phyloP scores from a whole-genome alignment of 1,140 invertebrate species.

The Temnothorax curvispinosus region DNA sequence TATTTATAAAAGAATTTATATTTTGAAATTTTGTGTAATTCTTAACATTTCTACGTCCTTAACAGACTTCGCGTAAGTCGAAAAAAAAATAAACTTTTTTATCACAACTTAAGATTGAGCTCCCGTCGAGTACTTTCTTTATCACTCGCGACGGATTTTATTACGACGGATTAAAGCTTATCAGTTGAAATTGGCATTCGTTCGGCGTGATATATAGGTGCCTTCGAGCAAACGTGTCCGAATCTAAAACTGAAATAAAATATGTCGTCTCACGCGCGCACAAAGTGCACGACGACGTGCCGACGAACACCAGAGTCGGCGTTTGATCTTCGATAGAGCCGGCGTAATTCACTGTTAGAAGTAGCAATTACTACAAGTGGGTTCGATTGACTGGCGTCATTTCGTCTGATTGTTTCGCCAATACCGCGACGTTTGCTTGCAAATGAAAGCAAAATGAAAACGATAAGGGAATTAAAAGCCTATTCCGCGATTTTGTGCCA shows the following conservation, averaged over 20 bases:
- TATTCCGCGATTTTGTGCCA: neutral
- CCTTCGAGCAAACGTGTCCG: neutral
- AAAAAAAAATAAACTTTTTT: neutral
- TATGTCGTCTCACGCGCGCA: neutral
- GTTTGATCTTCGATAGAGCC: conserved; percentile 13
- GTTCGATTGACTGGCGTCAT: conserved; percentile 31
- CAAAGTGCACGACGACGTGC: neutral
- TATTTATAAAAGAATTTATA: too few relatives aligned
- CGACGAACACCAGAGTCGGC: neutral
- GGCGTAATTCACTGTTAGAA: conserved; percentile 20
- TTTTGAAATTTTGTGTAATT: too few relatives aligned
- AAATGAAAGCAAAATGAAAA: conserved; percentile 10
- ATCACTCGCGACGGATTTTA: neutral
- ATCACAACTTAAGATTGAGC: neutral
- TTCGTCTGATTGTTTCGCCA: conserved; percentile 27
- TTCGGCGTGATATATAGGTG: neutral
- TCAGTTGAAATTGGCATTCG: neutral
- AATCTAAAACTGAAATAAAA: conserved; percentile 8
- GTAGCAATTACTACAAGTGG: conserved; percentile 49
- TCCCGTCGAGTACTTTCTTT: neutral
- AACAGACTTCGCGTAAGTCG: neutral
- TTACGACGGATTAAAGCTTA: neutral
- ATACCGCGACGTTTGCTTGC: conserved; percentile 7
- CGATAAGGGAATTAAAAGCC: neutral
- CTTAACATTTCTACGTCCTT: neutral